phyloP scores from a whole-genome alignment of 1,140 invertebrate genomes.

The Grapholita molesta region DNA sequence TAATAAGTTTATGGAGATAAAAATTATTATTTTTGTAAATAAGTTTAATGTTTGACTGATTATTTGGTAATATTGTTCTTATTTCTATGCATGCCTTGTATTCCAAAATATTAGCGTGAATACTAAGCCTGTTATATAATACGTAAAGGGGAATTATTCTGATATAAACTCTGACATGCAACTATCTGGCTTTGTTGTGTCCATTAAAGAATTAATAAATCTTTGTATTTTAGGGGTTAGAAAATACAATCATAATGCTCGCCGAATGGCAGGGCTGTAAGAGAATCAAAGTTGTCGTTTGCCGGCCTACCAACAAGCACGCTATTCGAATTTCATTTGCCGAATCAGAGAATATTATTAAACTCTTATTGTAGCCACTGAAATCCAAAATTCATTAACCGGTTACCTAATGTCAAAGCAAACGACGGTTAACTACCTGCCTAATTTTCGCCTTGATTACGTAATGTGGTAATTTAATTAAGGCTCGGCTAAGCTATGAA shows the following conservation, averaged over 20 bases:
- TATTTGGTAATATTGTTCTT: too few species aligned
- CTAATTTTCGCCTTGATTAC: conserved; percentile 14
- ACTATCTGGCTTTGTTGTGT: too few species aligned
- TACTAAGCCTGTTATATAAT: too few species aligned
- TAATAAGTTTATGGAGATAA: too few species aligned
- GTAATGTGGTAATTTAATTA: conserved; percentile 17
- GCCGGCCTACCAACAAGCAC: conserved; percentile 19
- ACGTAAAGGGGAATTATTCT: too few species aligned
- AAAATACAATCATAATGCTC: neutral
- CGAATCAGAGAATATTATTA: conserved; percentile 8
- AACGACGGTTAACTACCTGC: conserved; percentile 15
- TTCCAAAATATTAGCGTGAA: too few species aligned
- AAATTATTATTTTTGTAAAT: too few species aligned
- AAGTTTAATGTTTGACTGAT: too few species aligned
- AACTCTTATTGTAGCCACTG: neutral
- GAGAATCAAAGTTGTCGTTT: neutral
- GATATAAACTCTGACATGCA: too few species aligned
- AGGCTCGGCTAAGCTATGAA: neutral
- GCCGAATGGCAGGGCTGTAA: neutral
- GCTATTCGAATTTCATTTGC: conserved; percentile 28
- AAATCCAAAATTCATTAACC: conserved; percentile 9
- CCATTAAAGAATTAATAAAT: too few species aligned
- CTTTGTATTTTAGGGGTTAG: neutral
- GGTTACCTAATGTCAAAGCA: conserved; percentile 10
- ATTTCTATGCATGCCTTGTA: too few species aligned